phyloP scores from a whole-genome alignment of 2,797 vertebrate genomes.

The Sarcoramphus papa region DNA sequence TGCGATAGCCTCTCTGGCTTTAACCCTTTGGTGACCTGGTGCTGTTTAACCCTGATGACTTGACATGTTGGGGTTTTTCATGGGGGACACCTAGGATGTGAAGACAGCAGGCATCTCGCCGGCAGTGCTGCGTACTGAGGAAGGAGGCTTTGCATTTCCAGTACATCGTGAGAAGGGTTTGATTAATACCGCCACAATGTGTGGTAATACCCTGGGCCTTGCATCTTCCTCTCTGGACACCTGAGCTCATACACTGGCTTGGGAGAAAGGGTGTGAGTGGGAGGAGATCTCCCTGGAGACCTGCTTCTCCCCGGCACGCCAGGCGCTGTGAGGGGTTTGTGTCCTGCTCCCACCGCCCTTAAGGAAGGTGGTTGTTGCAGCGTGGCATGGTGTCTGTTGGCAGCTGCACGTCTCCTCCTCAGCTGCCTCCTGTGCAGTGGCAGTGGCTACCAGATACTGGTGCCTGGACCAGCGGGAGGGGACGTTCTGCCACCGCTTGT shows the following conservation, averaged over 20 bases:
- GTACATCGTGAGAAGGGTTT: not conserved
- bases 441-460: not conserved
- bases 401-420: not conserved
- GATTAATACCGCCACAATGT: not conserved
- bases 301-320: not conserved
- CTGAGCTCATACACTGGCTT: not conserved
- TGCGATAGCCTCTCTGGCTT: not conserved
- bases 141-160: not conserved
- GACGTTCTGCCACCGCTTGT: not conserved
- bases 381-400: not conserved
- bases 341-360: rapidly evolving
- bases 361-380: not conserved
- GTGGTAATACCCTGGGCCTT: not conserved
- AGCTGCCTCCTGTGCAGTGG: not conserved
- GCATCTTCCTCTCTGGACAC: not conserved
- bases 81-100: rapidly evolving
- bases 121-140: rapidly evolving
- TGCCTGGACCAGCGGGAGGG: not conserved
- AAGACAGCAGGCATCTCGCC: not conserved
- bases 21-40: not conserved
- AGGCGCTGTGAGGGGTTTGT: not conserved
- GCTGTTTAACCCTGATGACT: not conserved
- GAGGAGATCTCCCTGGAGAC: not conserved
- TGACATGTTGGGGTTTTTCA: not conserved
- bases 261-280: not conserved